Base-by-base conservation (phyloP, 2,113 vertebrate genomes). In the Mixornis gularis region DNA sequence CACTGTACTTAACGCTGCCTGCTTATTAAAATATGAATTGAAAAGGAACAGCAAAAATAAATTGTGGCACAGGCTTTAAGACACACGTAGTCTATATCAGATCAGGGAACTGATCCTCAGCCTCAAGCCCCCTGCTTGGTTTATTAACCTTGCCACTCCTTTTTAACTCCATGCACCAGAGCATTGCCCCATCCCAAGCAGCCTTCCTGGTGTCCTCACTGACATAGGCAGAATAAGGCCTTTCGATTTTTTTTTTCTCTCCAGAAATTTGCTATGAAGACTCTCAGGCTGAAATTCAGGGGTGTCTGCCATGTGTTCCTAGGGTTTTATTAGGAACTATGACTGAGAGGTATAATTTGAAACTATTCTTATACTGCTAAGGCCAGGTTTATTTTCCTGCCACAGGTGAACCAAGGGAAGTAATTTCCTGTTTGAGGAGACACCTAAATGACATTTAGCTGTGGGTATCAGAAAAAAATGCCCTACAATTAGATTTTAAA, bases 361-460 rank as follows among this genome's bases (percentile, higher is more conserved):
- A 84, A 46, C 63, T 59, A 51, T 55, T 79, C 58, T 89, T 94
- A 92, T 46, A 78, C 79, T 88, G 91, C 89, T 84, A 78, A 72
- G 74, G 56, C 58, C 78, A 38, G 64, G 79, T 46, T 94, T 91
- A 69, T 83, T 80, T 95, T 87, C 89, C 59, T 65, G 24, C 85
- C 85, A 85, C 93, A 84, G 80, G 71, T 85, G 90, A 96, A 85
- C 69, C 59, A 82, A 93, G 48, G 52, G 65, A 96, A 95, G 83
- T 91, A 91, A 97, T 96, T 96, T 96, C 94, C 94, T 90, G 38
- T 97, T 92, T 96, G 97, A 97, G 89, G 94, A 96, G 64, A 87
- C 65, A 66, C n/a, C 72, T 60, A 64, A 88, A 92, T 82, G 81
- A 76, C 5, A 3, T 58, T 38, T 36, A 78, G 51, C 84, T 91